Evolutionary conservation across 2,888 invertebrate species (phyloP), one percentile per base, ranked within the genome.

Genomic region (Argyresthia goedartella): DNA sequence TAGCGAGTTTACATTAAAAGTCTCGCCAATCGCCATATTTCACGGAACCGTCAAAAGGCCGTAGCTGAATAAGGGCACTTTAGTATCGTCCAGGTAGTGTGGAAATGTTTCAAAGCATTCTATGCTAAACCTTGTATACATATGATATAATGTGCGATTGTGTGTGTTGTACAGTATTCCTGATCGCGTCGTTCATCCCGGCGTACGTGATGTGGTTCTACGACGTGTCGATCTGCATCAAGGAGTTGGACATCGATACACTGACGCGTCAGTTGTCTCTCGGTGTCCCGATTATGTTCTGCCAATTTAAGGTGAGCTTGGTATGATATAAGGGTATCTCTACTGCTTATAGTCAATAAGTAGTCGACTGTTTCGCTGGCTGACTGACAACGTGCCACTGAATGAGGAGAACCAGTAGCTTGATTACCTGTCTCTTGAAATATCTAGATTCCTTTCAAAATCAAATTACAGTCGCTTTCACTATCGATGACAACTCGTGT

Each of bases 121-220:
- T n/a, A n/a, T n/a, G n/a, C n/a, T n/a, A 25, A 25, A 25, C 25
- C 25, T 25, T 25, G 25, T 25, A 25, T 25, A 25, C 25, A 25
- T 25, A 25, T 25, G n/a, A n/a, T n/a, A n/a, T n/a, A n/a, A 25
- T 6, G 25, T 25, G 6, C 6, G 25, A 4, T 6, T 25, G 3
- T 25, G 25, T 25, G 25, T 25, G 25, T 25, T 25, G 25, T 25
- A 4, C 13, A 25, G 41, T 25, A 7, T 0, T 42, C 3, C 11
- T 42, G 9, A 46, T 16, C 46, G n/a, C n/a, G n/a, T 42, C 41
- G 13, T 46, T 43, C 13, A 6, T 45, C n/a, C 51, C 51, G 16
- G 51, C 39, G 15, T 51, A 51, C n/a, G 11, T 46, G 8, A 51
- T 51, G 51, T 51, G 51, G 51, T 51, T 45, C 46, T 51, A 39